phyloP scores from a whole-genome alignment of 2,113 vertebrate species.

The Caretta caretta region DNA sequence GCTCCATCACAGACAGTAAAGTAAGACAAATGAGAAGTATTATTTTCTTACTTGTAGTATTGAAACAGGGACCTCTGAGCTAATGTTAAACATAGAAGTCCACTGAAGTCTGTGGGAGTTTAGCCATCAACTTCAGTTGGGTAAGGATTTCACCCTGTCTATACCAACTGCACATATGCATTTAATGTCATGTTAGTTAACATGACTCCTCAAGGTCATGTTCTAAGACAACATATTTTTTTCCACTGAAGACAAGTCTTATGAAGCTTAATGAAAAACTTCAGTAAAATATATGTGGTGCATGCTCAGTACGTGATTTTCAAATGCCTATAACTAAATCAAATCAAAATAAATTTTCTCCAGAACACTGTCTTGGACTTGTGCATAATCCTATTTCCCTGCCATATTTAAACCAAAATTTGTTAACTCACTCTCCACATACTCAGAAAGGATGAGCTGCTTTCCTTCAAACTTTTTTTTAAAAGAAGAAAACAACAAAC shows the following conservation, averaged over 20 bases:
- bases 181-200: not conserved
- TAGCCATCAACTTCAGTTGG: not conserved
- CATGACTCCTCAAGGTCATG: not conserved
- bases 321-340: constrained; percentile 29
- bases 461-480: constrained; percentile 20
- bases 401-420: constrained; percentile 51
- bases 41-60: not conserved
- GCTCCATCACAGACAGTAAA: not conserved
- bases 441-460: not conserved
- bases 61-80: not conserved
- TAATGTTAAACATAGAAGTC: not conserved
- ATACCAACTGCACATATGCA: not conserved
- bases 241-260: not conserved
- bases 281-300: not conserved
- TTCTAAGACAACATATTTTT: not conserved
- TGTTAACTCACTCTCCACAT: constrained; percentile 23
- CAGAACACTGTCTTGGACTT: constrained; percentile 13
- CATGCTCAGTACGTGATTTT: not conserved
- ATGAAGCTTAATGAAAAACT: constrained; percentile 33
- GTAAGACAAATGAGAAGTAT: not conserved
- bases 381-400: constrained; percentile 39
- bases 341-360: constrained; percentile 52
- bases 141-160: not conserved
- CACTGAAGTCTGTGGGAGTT: no score
- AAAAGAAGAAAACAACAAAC: not conserved